phyloP scores from a whole-genome alignment of 2,113 vertebrate species.

The Carollia perspicillata region DNA sequence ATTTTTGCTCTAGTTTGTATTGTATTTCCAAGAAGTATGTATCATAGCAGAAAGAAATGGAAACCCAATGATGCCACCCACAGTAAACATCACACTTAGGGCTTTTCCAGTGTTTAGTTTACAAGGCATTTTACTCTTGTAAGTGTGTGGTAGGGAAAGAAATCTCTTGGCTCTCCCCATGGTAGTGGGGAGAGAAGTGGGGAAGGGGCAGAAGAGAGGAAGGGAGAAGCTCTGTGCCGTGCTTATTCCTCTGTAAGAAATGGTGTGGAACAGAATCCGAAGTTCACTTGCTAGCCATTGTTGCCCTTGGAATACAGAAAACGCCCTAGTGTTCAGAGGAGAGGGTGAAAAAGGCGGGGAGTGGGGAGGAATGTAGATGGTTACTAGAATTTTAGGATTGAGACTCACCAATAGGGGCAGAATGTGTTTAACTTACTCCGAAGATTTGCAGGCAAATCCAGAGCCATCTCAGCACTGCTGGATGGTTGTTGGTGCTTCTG shows the following conservation, averaged over 20 bases:
- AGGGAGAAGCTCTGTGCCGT: neutral
- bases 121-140: neutral
- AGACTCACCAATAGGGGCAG: neutral
- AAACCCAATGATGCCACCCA: neutral
- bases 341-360: neutral
- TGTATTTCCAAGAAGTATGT: neutral
- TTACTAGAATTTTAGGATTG: neutral
- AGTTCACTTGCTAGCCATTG: neutral
- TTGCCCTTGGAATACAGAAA: neutral
- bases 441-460: neutral
- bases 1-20: neutral
- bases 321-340: neutral
- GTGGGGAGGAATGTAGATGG: neutral
- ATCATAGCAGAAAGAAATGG: neutral
- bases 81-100: neutral
- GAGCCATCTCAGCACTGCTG: neutral
- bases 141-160: neutral
- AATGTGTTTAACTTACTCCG: neutral
- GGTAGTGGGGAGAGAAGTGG: fast-evolving
- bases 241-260: neutral
- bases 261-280: neutral
- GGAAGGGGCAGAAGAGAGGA: neutral
- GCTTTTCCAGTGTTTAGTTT: neutral
- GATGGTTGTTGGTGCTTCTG: neutral
- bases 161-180: neutral